Percentiles rank a stretch among this genome's conserved stretches.
These are phyloP conservation scores for Antitype chi DNA, from an alignment of 2,888 invertebrate genomes.

Conservation along the genomic window DNA sequence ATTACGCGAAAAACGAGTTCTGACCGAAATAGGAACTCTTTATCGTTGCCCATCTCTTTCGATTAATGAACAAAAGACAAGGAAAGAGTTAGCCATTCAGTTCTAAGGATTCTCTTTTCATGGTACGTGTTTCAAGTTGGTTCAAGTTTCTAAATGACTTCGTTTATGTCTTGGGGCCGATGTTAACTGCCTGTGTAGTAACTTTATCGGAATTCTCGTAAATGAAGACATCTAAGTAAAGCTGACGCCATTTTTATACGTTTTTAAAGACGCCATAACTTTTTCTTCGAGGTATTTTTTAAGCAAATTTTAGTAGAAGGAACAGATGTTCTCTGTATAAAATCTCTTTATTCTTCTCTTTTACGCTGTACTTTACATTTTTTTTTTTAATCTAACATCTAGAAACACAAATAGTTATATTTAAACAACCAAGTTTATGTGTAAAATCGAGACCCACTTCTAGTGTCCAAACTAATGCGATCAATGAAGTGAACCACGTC, in stretches of 20 bases:
- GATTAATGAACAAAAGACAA: conserved; percentile 41
- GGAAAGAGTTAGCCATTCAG: conserved; percentile 25
- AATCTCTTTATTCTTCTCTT: background rate
- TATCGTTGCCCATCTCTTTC: conserved; percentile 35
- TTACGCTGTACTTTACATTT: background rate
- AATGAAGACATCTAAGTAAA: conserved; percentile 63
- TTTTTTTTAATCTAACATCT: background rate
- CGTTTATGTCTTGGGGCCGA: conserved; percentile 60
- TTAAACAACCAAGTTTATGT: background rate
- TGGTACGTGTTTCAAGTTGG: conserved; percentile 40
- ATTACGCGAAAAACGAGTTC: conserved; percentile 47
- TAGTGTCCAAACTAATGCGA: background rate
- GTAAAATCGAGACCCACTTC: background rate
- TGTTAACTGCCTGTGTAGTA: conserved; percentile 63
- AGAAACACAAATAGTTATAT: background rate
- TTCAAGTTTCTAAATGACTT: conserved; percentile 60
- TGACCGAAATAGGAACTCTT: conserved; percentile 34
- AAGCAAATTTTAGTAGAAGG: conserved; percentile 25
- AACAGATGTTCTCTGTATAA: conserved; percentile 36
- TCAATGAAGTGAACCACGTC: conserved; percentile 19
- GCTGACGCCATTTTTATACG: conserved; percentile 48
- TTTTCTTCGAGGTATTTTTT: conserved; percentile 22
- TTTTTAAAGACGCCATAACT: conserved; percentile 47
- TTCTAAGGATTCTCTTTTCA: conserved; percentile 34
- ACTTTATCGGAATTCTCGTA: conserved; percentile 68